These are phyloP conservation scores for Sciurus carolinensis DNA, from an alignment of 2,797 vertebrate species.

Conservation along the genomic window DNA sequence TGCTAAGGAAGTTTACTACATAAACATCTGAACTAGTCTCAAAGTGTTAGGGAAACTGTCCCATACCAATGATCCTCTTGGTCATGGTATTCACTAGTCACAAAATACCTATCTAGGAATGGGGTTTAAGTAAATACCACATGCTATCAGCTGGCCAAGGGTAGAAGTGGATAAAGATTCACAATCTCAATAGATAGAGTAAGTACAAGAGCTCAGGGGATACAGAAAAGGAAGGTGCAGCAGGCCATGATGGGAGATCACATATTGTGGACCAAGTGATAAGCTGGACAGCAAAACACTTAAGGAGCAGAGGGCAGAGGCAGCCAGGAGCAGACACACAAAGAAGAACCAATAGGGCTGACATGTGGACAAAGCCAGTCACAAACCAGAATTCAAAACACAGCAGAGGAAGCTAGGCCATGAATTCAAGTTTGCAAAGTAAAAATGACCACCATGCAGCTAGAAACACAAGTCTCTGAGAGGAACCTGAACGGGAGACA, in stretches of 20 bases:
- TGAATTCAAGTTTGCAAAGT: background rate
- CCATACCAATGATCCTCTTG: background rate
- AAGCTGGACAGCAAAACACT: too few species aligned
- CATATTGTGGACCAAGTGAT: background rate
- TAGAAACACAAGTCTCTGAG: background rate
- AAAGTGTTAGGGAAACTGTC: background rate
- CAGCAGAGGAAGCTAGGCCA: background rate
- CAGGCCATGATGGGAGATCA: background rate
- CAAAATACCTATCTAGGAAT: background rate
- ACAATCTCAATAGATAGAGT: background rate
- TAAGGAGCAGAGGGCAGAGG: background rate
- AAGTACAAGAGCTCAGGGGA: background rate
- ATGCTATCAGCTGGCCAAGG: background rate
- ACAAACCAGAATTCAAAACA: background rate
- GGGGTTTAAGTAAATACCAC: background rate
- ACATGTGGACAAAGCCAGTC: background rate
- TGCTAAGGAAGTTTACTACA: background rate
- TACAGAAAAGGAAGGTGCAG: background rate
- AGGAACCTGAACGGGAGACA: background rate
- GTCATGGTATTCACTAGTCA: background rate
- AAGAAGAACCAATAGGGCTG: background rate
- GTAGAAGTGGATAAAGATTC: background rate
- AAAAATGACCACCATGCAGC: background rate
- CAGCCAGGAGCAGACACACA: background rate
- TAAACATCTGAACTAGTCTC: background rate